These are phyloP conservation scores for Penaeus japonicus DNA, from an alignment of 1,140 invertebrate genomes.

Conservation along the genomic window DNA sequence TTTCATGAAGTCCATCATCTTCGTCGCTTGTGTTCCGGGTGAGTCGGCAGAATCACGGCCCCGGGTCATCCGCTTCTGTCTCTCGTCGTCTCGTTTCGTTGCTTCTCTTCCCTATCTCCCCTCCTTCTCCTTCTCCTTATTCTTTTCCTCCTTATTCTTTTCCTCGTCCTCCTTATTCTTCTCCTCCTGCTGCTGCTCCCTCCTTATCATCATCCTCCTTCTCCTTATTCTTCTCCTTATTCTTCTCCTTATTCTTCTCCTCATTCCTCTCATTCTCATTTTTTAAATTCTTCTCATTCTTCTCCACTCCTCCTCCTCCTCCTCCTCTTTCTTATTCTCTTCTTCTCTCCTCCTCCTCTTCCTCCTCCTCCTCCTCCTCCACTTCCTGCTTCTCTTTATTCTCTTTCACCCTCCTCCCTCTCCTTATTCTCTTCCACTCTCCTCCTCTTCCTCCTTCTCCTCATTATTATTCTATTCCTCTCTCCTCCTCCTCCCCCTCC, in stretches of 20 bases:
- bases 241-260: neutral
- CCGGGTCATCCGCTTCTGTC: neutral
- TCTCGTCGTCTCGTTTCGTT: too few relatives aligned
- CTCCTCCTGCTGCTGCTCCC: too few relatives aligned
- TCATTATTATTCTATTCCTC: neutral
- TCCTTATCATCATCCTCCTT: too few relatives aligned
- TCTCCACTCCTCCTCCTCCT: neutral
- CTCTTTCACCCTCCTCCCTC: neutral
- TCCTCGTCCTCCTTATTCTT: too few relatives aligned
- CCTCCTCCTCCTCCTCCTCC: too few relatives aligned
- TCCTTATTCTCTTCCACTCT: neutral
- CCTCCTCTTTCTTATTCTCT: neutral
- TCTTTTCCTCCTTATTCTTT: neutral
- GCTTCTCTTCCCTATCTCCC: too few relatives aligned
- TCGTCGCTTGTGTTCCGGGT: neutral
- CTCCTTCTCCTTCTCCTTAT: neutral
- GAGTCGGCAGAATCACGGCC: neutral
- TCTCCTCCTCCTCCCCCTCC: neutral
- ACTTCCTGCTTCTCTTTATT: neutral
- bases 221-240: too few relatives aligned
- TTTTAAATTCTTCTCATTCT: neutral
- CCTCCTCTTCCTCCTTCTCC: neutral
- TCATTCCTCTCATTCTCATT: neutral
- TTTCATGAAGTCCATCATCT: neutral
- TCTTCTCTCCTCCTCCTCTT: too few relatives aligned